Evolutionary conservation across 1,140 invertebrate species (phyloP), one percentile per base, ranked within the genome.

Genomic region (Helicoverpa armigera): DNA sequence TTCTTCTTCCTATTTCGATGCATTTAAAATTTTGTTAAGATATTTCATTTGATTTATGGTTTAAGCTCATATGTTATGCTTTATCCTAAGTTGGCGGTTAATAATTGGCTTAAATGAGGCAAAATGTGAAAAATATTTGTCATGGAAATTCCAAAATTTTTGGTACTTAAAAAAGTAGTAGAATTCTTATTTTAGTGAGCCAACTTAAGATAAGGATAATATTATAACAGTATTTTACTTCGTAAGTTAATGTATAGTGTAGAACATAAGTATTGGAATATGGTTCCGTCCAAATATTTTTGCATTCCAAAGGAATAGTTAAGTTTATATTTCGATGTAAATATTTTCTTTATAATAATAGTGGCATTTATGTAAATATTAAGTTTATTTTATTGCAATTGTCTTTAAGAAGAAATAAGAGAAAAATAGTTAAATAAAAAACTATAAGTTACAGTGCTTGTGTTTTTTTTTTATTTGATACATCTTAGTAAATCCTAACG

Each of bases 231-330:
- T 92, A 91, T 91, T 91, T 87, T 87, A 81, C 74, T 70, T 85
- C 67, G 69, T 80, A 80, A 74, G 54, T 78, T 83, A 79, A 63
- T 83, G 58, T 83, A 73, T 83, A 79, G 58, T 82, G 54, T 83
- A 72, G 72, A 75, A 81, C 75, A 43, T 87, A 82, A 82, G 83
- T 51, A 86, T 85, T 87, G 80, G 70, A 69, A 84, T 89, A 86
- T 80, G 80, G 82, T 88, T 92, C 90, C 92, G 91, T 91, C 92
- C 92, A 92, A 93, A 94, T 88, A 91, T 82, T 80, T 86, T 80
- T 87, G 79, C 83, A 88, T 92, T 93, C 92, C 92, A 94, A 94
- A 94, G 92, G 90, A 93, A 93, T 90, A 90, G 87, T 84, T 85
- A 77, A 83, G 79, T 82, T 48, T 79, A 65, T 82, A 76, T 81